Base-by-base conservation (phyloP, 2,113 vertebrate species). In the Romanogobio albipinnatus region DNA sequence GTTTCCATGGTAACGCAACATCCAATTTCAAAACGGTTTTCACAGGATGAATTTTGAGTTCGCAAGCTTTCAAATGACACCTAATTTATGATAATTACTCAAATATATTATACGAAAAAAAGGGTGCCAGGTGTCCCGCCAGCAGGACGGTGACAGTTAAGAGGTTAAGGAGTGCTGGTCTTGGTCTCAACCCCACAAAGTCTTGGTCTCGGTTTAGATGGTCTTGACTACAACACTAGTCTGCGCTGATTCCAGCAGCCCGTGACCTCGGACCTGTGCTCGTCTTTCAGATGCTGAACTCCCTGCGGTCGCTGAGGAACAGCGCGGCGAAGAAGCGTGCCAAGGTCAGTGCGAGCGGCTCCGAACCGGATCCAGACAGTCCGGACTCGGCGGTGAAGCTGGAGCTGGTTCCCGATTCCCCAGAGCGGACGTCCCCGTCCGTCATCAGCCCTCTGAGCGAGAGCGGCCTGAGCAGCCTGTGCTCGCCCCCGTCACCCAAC, bases 311-410 rank as follows among this genome's bases (percentile, higher is more conserved):
- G 5, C 90, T 99, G 68, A 95, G 96, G 10, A 97, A 93, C 88
- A 99, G 96, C 0, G 97, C 97, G 0, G 97, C 97, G 49, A 99
- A 96, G 92, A 99, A 98, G 91, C 94, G 96, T 83, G 98, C 97
- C 0, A 96, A 96, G 90, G 93, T 95, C 3, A 96, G 92, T 84
- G 89, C 94, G 64, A 93, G 92, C 83, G 66, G 94, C 26, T 93
- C 94, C 0, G 96, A 96, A 1, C 93, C 93, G 14, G 96, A 96
- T 15, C 93, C 94, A 4, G 96, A 96, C 84, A 98, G 97, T 70
- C 96, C 96, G 0, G 96, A 97, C 78, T 95, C 95, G 0, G 95
- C 94, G 0, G 62, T 95, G 53, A 96, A 90, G 77, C 89, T 94
- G 0, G 96, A 96, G 1, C 83, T 94, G 7, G 82, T 88, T 7